Percentiles rank a stretch among this genome's conserved stretches.
Conservation (phyloP, 2,888 invertebrate species). For the Autographa gamma region DNA sequence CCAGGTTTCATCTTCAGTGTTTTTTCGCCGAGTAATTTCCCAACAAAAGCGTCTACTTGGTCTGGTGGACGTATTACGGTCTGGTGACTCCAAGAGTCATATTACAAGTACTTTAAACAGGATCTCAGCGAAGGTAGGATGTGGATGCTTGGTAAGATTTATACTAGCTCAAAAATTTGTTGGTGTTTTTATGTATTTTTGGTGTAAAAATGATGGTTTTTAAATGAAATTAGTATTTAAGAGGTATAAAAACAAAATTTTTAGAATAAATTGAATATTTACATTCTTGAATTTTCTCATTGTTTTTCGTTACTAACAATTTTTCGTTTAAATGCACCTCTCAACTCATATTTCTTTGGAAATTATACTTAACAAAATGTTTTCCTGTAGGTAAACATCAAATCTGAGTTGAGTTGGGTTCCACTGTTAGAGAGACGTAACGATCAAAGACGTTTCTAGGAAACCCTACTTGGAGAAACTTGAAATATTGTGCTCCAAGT, state of each 20-base stretch:
- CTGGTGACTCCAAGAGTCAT: slow-evolving; percentile 2
- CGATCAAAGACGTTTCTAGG: not conserved
- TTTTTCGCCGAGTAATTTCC: slow-evolving; percentile 1
- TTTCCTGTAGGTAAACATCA: not conserved
- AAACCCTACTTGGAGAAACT: not conserved
- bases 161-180: too few species aligned
- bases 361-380: too few species aligned
- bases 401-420: not conserved
- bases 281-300: too few species aligned
- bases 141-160: not conserved
- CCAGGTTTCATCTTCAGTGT: slow-evolving; percentile 4
- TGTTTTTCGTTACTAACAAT: too few species aligned
- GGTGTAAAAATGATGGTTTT: too few species aligned
- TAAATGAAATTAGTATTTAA: too few species aligned
- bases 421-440: not conserved
- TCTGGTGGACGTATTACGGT: slow-evolving; percentile 4
- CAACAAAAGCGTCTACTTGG: slow-evolving; percentile 4
- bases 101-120: slow-evolving; percentile 1
- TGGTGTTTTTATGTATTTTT: too few species aligned
- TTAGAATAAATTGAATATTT: too few species aligned
- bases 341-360: too few species aligned
- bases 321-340: too few species aligned
- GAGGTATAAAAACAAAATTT: too few species aligned
- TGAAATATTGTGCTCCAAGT: not conserved
- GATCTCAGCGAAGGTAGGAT: not conserved